A percentile compares a stretch with the other conserved stretches of the same genome.
Evolutionary conservation across 2,113 vertebrate genomes (phyloP).

Genomic region (Tachuris rubrigastra): DNA sequence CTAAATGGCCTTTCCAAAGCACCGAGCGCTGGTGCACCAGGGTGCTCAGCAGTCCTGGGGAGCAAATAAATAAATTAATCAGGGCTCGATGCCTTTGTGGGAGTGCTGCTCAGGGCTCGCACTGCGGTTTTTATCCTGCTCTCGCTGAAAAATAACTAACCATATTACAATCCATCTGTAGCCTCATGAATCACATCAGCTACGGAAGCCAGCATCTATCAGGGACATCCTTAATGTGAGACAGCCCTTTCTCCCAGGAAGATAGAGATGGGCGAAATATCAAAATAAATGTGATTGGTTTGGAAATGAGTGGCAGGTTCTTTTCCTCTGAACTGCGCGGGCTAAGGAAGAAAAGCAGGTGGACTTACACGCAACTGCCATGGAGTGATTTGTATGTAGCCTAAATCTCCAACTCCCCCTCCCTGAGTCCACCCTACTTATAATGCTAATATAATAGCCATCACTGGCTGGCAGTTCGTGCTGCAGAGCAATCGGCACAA

Average conservation of each 20-base stretch:
- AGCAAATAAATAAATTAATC: constrained; percentile 31
- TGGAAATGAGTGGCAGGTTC: background rate
- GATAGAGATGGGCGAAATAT: background rate
- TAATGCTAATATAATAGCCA: constrained; percentile 56
- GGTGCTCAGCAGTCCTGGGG: constrained; percentile 22
- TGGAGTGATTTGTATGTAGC: background rate
- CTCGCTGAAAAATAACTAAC: background rate
- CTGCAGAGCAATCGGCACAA: constrained; percentile 3
- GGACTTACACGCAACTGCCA: background rate
- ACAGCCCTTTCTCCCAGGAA: background rate
- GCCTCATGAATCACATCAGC: constrained; percentile 26
- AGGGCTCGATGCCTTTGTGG: background rate
- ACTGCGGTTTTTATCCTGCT: background rate
- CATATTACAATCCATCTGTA: constrained; percentile 14
- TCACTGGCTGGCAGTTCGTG: constrained; percentile 27
- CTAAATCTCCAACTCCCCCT: constrained; percentile 2
- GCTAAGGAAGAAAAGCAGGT: background rate
- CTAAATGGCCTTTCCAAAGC: constrained; percentile 27
- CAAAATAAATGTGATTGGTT: background rate
- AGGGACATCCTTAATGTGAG: background rate
- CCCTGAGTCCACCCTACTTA: background rate
- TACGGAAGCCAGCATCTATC: background rate
- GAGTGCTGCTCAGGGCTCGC: background rate
- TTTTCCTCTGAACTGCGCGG: background rate
- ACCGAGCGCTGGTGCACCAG: background rate